Conservation (phyloP, 2,888 invertebrate species). For the Drosophila seclusa region DNA sequence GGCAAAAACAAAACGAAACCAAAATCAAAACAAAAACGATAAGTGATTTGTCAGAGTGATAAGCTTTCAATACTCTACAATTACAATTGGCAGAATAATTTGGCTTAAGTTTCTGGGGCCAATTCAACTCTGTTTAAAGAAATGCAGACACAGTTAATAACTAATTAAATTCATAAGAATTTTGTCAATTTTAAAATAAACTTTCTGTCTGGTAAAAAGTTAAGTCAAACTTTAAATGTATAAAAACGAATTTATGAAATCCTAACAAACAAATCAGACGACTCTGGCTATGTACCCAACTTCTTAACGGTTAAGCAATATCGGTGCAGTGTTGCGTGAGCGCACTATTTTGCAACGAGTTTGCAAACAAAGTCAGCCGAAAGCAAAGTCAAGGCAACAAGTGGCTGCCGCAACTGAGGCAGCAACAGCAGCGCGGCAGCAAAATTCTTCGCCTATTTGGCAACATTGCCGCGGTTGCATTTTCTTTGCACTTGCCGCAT, state of each 20-base stretch:
- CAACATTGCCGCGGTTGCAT: conserved; percentile 40
- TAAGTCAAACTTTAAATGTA: not conserved
- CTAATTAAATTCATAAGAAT: not conserved
- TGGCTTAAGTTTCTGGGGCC: not conserved
- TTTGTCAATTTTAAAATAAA: not conserved
- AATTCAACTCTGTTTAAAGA: not conserved
- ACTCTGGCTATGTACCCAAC: conserved; percentile 10
- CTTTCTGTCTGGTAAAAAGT: not conserved
- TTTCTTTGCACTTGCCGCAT: conserved; percentile 50
- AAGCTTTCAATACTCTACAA: conserved; percentile 21
- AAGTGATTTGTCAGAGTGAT: not conserved
- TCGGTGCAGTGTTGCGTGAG: conserved; percentile 71
- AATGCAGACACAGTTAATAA: not conserved
- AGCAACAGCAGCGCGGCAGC: conserved; percentile 23
- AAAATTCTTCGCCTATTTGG: conserved; percentile 49
- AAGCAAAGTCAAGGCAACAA: conserved; percentile 71
- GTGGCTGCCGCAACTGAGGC: conserved; percentile 22
- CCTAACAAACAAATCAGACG: not conserved
- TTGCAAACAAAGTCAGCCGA: conserved; percentile 37
- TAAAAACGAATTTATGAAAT: not conserved
- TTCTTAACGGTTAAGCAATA: conserved; percentile 27
- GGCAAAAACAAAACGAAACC: conserved; percentile 25
- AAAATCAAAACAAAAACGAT: conserved; percentile 26
- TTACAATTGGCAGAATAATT: not conserved
- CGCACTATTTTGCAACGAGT: conserved; percentile 36